Evolutionary conservation across 2,888 invertebrate genomes (phyloP), one percentile per base, ranked within the genome.

Genomic region (Metellina segmentata): DNA sequence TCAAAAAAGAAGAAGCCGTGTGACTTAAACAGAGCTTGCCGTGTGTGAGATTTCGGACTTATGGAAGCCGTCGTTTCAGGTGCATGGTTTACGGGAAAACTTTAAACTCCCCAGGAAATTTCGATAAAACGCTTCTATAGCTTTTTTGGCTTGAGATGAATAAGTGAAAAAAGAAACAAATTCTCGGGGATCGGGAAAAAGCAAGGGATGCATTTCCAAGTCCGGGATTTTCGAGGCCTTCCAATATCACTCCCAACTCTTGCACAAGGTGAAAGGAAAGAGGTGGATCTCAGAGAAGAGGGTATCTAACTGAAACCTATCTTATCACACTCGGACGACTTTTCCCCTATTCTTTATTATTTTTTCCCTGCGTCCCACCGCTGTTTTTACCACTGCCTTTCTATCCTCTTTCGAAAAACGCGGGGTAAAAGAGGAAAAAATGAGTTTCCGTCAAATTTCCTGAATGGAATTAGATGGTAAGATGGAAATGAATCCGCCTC

Each of bases 391-490:
- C 52, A 34, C 48, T 34, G 11, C 53, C 20, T 52, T 74, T 20
- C 8, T 77, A n/a, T 51, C n/a, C 19, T 51, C 19, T 2, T 19
- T 2, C 34, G n/a, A 19, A 70, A 49, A 86, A 86, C 49, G 61
- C 11, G 51, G 69, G 69, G 74, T 49, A 81, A 81, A 88, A 69
- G 81, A 74, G 81, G 74, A 81, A 88, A 88, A 88, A 88, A 88
- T 81, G 81, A 51, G 75, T 75, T 81, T 53, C 88, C 88, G 88
- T 88, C 88, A 88, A 88, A 88, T 88, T 85, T 89, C 83, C 89
- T 89, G 89, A 85, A 89, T 89, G 83, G 83, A 89, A 89, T 89
- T 89, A 89, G 89, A 89, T 79, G 78, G 83, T 85, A 89, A 83
- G 83, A 89, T 89, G 83, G 83, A 89, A 88, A 88, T 75, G 88